These are phyloP conservation scores for Drosophila dives DNA, from an alignment of 2,888 invertebrate genomes.

Conservation along the genomic window DNA sequence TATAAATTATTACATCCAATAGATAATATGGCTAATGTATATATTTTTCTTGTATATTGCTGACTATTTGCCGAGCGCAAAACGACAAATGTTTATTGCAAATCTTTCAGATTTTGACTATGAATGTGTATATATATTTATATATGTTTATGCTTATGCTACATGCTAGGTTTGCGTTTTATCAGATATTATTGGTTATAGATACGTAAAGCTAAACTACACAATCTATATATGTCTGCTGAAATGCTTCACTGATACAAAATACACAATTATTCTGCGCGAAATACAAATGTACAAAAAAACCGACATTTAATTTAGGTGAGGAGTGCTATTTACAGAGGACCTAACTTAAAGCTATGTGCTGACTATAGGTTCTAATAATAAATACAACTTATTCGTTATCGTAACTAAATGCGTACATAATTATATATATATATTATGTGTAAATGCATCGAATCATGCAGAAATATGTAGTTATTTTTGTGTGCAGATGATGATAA, in stretches of 20 bases:
- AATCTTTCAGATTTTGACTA: constrained; percentile 77
- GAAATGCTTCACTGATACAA: constrained; percentile 74
- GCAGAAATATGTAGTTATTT: constrained; percentile 8
- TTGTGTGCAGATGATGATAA: constrained; percentile 48
- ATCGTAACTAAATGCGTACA: constrained; percentile 34
- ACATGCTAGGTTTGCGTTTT: constrained; percentile 27
- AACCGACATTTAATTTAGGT: constrained; percentile 13
- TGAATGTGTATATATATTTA: constrained; percentile 34
- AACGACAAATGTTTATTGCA: constrained; percentile 50
- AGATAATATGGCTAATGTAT: constrained; percentile 49
- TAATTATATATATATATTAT: constrained; percentile 16
- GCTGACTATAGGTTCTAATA: constrained; percentile 38
- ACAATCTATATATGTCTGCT: constrained; percentile 41
- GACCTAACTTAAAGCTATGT: constrained; percentile 16
- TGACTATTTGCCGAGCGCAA: constrained; percentile 65
- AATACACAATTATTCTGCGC: constrained; percentile 27
- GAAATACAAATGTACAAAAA: constrained; percentile 50
- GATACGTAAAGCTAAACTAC: constrained; percentile 40
- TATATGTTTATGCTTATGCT: constrained; percentile 16
- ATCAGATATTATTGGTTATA: constrained; percentile 34
- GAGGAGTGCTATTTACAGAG: constrained; percentile 43
- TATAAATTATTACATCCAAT: constrained; percentile 41
- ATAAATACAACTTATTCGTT: constrained; percentile 43
- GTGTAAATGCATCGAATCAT: constrained; percentile 11
- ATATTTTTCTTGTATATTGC: constrained; percentile 51